phyloP scores from a whole-genome alignment of 1,140 invertebrate genomes.

The Macrosteles quadrilineatus region DNA sequence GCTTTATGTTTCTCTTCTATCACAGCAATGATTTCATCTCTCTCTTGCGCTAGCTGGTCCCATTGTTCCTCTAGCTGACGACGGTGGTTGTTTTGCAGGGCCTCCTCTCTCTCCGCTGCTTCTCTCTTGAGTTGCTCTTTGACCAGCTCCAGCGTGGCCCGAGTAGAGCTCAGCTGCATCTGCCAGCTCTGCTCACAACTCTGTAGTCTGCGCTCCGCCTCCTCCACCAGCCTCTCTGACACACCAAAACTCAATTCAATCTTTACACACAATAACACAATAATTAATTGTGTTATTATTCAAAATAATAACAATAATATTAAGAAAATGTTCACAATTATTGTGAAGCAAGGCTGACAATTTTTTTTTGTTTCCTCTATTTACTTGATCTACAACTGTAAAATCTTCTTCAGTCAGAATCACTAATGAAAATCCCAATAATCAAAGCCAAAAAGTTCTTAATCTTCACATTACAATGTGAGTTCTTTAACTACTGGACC shows the following conservation, averaged over 20 bases:
- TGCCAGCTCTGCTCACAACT: conserved; percentile 50
- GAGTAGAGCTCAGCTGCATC: conserved; percentile 47
- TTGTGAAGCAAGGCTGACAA: too few relatives aligned
- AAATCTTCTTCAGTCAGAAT: too few relatives aligned
- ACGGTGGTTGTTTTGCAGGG: conserved; percentile 50
- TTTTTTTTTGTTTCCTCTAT: too few relatives aligned
- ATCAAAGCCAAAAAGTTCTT: too few relatives aligned
- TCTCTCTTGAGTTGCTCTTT: conserved; percentile 55
- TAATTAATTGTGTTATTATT: not conserved
- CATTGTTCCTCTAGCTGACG: conserved; percentile 56
- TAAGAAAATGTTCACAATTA: not conserved
- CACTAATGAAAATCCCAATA: too few relatives aligned
- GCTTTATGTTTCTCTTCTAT: conserved; percentile 55
- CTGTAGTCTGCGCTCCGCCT: conserved; percentile 48
- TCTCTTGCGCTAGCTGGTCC: conserved; percentile 56
- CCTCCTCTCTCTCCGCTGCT: conserved; percentile 49
- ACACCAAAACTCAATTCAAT: not conserved
- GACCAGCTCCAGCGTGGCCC: conserved; percentile 51
- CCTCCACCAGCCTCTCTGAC: conserved; percentile 48
- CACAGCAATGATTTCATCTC: conserved; percentile 54
- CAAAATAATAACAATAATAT: not conserved
- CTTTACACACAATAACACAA: not conserved
- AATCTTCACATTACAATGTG: too few relatives aligned
- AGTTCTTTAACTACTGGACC: too few relatives aligned
- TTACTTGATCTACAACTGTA: too few relatives aligned